A percentile compares a stretch with the other conserved stretches of the same genome.
These are phyloP conservation scores for Sebastolobus altivelis DNA, from an alignment of 2,797 vertebrate species.

Conservation along the genomic window DNA sequence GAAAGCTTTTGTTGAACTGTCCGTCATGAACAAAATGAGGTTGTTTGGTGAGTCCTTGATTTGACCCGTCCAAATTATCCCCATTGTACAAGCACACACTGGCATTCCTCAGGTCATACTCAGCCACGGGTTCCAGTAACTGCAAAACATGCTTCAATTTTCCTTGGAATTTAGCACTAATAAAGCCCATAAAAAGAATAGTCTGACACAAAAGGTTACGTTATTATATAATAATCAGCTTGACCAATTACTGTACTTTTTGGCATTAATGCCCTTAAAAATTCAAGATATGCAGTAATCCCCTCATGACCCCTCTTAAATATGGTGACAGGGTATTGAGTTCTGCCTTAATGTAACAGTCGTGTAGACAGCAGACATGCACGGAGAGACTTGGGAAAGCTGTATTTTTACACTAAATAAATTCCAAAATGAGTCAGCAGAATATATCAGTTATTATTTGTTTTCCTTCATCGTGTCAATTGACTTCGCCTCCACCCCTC, in stretches of 20 bases:
- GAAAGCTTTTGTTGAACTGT: not conserved
- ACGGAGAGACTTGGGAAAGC: not conserved
- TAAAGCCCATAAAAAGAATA: conserved; percentile 61
- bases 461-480: conserved; percentile 24
- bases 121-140: conserved; percentile 63
- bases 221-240: conserved; percentile 52
- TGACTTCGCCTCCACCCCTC: conserved; percentile 15
- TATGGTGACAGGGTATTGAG: conserved; percentile 38
- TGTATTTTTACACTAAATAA: not conserved
- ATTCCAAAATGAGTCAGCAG: conserved; percentile 8
- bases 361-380: not conserved
- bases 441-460: conserved; percentile 24
- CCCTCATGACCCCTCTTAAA: conserved; percentile 58
- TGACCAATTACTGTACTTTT: conserved; percentile 63
- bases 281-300: conserved; percentile 70
- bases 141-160: conserved; percentile 49
- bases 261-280: conserved; percentile 58
- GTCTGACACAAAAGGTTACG: conserved; percentile 38
- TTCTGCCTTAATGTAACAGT: conserved; percentile 12
- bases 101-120: conserved; percentile 61
- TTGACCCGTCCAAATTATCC: conserved; percentile 14
- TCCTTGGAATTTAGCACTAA: conserved; percentile 34
- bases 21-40: not conserved
- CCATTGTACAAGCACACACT: not conserved
- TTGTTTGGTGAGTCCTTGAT: conserved; percentile 18